phyloP scores from a whole-genome alignment of 1,140 invertebrate genomes.

The Drosophila parabipectinata region DNA sequence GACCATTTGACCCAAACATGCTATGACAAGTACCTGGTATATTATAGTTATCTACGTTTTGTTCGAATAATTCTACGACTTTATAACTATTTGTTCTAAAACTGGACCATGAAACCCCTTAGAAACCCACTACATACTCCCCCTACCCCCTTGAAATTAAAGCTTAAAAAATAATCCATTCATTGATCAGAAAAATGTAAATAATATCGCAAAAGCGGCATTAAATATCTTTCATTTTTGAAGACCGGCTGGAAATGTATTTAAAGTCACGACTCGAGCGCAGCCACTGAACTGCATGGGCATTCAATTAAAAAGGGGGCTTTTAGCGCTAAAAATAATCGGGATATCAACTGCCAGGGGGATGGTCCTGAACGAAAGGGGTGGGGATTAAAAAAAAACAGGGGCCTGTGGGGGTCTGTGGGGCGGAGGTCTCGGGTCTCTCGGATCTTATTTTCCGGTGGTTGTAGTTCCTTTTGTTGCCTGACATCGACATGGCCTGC shows the following conservation, averaged over 20 bases:
- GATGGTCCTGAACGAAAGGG: background rate
- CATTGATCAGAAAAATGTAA: background rate
- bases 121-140: too few relatives aligned
- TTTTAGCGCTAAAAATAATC: constrained; percentile 33
- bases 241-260: background rate
- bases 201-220: background rate
- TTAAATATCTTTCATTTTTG: background rate
- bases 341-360: background rate
- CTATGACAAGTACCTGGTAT: too few relatives aligned
- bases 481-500: background rate
- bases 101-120: too few relatives aligned
- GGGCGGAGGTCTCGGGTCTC: too few relatives aligned
- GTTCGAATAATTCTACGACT: too few relatives aligned
- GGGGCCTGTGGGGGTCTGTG: background rate
- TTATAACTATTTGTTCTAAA: too few relatives aligned
- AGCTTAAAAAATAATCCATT: background rate
- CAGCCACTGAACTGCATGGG: constrained; percentile 38
- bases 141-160: too few relatives aligned
- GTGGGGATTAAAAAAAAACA: too few relatives aligned
- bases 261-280: constrained; percentile 7
- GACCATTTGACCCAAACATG: too few relatives aligned
- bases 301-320: constrained; percentile 38
- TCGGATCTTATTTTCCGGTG: constrained; percentile 7
- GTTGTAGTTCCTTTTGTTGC: background rate
- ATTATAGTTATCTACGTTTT: too few relatives aligned